A percentile compares a stretch with the other conserved stretches of the same genome.
Evolutionary conservation across 2,113 vertebrate species (phyloP).

Genomic region (Ondatra zibethicus): DNA sequence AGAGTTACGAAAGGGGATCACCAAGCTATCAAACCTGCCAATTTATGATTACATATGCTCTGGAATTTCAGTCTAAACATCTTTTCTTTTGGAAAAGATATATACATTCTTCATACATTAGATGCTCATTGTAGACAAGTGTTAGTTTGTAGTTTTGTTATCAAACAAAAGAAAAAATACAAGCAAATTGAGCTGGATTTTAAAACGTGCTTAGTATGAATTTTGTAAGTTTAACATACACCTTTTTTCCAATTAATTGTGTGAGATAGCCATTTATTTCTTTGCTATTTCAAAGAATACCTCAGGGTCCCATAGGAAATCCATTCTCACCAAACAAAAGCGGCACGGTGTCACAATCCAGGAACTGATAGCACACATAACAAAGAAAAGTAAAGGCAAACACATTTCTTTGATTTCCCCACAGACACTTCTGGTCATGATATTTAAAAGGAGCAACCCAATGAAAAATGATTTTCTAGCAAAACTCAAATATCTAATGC

Average conservation of each 20-base stretch:
- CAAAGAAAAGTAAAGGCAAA: slow-evolving; percentile 68
- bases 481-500: slow-evolving; percentile 77
- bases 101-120: neutral
- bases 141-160: slow-evolving; percentile 34
- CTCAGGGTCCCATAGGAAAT: slow-evolving; percentile 55
- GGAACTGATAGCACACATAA: neutral
- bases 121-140: slow-evolving; percentile 16
- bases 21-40: slow-evolving; percentile 16
- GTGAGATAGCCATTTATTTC: slow-evolving; percentile 16
- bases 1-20: slow-evolving; percentile 29
- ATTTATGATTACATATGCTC: neutral
- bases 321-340: slow-evolving; percentile 59
- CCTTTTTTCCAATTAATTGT: slow-evolving; percentile 35
- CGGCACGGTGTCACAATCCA: neutral
- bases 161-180: neutral
- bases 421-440: slow-evolving; percentile 56
- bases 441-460: slow-evolving; percentile 74
- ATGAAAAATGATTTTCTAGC: slow-evolving; percentile 72
- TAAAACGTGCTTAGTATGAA: neutral
- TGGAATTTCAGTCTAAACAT: slow-evolving; percentile 42
- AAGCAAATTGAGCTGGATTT: slow-evolving; percentile 24
- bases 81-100: slow-evolving; percentile 45
- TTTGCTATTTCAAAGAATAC: slow-evolving; percentile 57
- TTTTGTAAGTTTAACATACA: slow-evolving; percentile 36
- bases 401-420: slow-evolving; percentile 73